Evolutionary conservation across 2,888 invertebrate genomes (phyloP), one percentile per base, ranked within the genome.

Genomic region (Pristionchus exspectatus): DNA sequence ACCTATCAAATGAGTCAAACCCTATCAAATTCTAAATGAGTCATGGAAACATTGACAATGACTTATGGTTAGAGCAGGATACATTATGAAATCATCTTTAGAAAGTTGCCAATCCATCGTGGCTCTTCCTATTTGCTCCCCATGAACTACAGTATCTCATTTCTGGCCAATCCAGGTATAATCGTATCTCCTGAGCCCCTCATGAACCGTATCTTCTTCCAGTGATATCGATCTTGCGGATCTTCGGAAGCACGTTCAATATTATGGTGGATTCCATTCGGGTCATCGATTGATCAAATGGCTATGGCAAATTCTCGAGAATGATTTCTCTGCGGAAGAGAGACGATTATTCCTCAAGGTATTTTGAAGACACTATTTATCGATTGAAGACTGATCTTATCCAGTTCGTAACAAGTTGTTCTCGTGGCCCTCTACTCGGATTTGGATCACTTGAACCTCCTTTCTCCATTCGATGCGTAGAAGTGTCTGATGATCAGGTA

Each of bases 241-340:
- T 95, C 96, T 99, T 91, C 97, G 97, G 94, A 96, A 96, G 72
- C 97, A 99, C 96, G 98, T 98, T 18, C 98, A 98, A 96, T 99
- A 99, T 96, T 99, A 98, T 96, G 99, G 99, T 90, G 99, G 99
- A 10, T 99, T 99, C 96, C 99, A 99, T 96, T 98, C 98, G 96
- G 96, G 97, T 97, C 4, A 98, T 97, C 91, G 92, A 69, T 98
- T 99, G 87, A 97, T 99, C 87, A 97, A 97, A 95, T 99, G 99
- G 99, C 96, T 99, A 87, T 99, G 99, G 99, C 98, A 99, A 96
- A 97, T 99, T 94, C 96, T 99, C 91, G 97, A 98, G 94, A 97
- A 97, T 93, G 99, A 99, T 95, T 99, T 99, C 96, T 97, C 96
- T 18, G 97, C 98, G 95, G 96, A 97, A 88, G 99, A 99, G 96